Conservation (phyloP, 2,113 vertebrate species). For the Halcyon malimbica region DNA sequence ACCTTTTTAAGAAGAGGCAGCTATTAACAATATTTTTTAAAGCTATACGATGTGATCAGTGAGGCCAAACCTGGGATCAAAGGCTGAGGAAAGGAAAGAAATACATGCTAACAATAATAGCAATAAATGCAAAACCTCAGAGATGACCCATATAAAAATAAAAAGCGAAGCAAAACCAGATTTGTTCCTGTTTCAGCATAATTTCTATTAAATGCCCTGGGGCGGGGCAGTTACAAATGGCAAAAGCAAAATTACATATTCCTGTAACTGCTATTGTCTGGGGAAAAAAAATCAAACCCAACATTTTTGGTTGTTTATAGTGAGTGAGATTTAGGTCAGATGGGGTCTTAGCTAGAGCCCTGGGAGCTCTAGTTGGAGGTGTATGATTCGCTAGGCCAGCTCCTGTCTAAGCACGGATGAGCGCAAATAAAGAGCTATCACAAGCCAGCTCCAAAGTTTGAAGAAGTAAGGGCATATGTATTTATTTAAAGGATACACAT, state of each 20-base stretch:
- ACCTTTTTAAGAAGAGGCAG: neutral
- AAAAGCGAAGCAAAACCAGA: conserved; percentile 16
- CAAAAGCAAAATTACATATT: conserved; percentile 23
- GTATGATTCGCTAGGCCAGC: neutral
- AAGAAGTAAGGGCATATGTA: neutral
- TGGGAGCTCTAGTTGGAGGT: neutral
- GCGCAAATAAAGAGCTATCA: conserved; percentile 1
- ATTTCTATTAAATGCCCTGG: neutral
- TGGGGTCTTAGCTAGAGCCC: neutral
- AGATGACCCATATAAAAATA: neutral
- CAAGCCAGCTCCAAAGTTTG: neutral
- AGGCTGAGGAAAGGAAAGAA: conserved; percentile 11
- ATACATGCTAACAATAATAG: neutral
- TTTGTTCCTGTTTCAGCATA: neutral
- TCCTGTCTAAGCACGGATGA: neutral
- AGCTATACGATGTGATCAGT: neutral
- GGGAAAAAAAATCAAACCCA: neutral
- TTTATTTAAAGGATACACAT: conserved; percentile 30
- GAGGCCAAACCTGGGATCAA: neutral
- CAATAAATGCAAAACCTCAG: neutral
- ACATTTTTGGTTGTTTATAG: neutral
- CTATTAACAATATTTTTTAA: neutral
- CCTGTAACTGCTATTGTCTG: neutral
- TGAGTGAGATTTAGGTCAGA: neutral
- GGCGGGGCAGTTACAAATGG: neutral